Percentiles rank a stretch among this genome's conserved stretches.
phyloP scores from a whole-genome alignment of 2,113 vertebrate species.

The Dicentrarchus labrax region DNA sequence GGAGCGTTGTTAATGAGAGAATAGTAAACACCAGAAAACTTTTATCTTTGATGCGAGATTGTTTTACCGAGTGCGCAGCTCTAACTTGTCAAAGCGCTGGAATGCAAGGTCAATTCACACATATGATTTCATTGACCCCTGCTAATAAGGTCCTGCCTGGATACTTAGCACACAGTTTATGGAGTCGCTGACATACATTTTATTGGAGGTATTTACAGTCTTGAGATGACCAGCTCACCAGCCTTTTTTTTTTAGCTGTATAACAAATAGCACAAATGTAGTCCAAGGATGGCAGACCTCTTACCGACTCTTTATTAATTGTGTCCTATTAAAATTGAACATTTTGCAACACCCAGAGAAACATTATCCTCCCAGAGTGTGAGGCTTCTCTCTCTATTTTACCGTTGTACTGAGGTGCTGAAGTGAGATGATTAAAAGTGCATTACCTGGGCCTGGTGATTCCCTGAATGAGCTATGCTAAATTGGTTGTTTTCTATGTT shows the following conservation, averaged over 20 bases:
- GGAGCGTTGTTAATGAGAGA: constrained; percentile 80
- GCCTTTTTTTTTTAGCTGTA: constrained; percentile 17
- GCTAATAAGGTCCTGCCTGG: constrained; percentile 49
- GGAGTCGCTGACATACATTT: constrained; percentile 35
- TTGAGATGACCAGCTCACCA: constrained; percentile 16
- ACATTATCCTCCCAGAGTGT: constrained; percentile 74
- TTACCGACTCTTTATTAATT: constrained; percentile 71
- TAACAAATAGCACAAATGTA: constrained; percentile 8
- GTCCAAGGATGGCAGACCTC: constrained; percentile 37
- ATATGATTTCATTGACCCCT: constrained; percentile 57
- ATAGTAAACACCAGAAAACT: constrained; percentile 80
- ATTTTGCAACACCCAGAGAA: constrained; percentile 73
- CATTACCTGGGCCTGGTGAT: constrained; percentile 96
- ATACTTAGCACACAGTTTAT: constrained; percentile 39
- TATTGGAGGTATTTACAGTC: constrained; percentile 37
- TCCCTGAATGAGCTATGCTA: constrained; percentile 98
- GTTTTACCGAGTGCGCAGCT: constrained; percentile 64
- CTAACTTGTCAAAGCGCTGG: constrained; percentile 34
- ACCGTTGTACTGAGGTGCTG: constrained; percentile 84
- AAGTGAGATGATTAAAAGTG: constrained; percentile 98
- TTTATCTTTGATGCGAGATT: constrained; percentile 70
- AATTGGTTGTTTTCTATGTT: constrained; percentile 97
- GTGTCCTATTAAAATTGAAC: constrained; percentile 65
- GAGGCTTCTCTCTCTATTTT: constrained; percentile 69
- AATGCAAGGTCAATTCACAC: constrained; percentile 55